Percentiles rank a stretch among this genome's conserved stretches.
phyloP scores from a whole-genome alignment of 2,888 invertebrate species.

The Oscheius sp. region DNA sequence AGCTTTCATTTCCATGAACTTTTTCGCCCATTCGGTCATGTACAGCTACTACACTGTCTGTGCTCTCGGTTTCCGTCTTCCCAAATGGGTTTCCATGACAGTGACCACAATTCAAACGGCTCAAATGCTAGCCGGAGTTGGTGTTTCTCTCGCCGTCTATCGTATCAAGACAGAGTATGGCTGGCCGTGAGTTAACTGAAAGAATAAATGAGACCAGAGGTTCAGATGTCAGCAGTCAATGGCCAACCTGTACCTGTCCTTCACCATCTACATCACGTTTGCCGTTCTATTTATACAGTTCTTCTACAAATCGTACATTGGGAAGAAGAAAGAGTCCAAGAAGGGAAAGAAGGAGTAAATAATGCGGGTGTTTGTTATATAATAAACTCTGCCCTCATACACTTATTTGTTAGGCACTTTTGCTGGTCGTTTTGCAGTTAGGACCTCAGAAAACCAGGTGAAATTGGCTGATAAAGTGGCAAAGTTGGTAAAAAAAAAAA shows the following conservation, averaged over 20 bases:
- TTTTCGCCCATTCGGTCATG: slow-evolving; percentile 76
- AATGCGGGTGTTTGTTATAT: too few species aligned
- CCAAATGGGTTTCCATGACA: slow-evolving; percentile 75
- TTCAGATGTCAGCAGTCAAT: slow-evolving; percentile 70
- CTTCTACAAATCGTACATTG: slow-evolving; percentile 65
- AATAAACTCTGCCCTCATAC: too few species aligned
- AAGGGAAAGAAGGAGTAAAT: slow-evolving; percentile 33
- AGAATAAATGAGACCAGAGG: neutral
- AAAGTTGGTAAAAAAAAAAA: neutral
- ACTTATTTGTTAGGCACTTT: too few species aligned
- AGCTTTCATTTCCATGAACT: slow-evolving; percentile 76
- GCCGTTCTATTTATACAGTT: slow-evolving; percentile 70
- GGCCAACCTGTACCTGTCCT: slow-evolving; percentile 68
- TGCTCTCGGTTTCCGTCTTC: slow-evolving; percentile 76
- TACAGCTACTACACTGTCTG: slow-evolving; percentile 76
- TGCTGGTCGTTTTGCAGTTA: too few species aligned
- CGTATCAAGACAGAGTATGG: slow-evolving; percentile 58
- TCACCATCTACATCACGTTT: slow-evolving; percentile 69
- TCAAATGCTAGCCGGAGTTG: slow-evolving; percentile 72
- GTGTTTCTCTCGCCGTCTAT: slow-evolving; percentile 66
- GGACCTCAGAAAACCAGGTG: too few species aligned
- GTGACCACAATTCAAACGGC: slow-evolving; percentile 70
- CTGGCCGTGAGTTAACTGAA: slow-evolving; percentile 47
- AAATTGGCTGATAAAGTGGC: too few species aligned
- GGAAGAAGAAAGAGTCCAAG: slow-evolving; percentile 37